Evolutionary conservation across 2,888 invertebrate genomes (phyloP), one percentile per base, ranked within the genome.

Genomic region (Colostygia pectinataria): DNA sequence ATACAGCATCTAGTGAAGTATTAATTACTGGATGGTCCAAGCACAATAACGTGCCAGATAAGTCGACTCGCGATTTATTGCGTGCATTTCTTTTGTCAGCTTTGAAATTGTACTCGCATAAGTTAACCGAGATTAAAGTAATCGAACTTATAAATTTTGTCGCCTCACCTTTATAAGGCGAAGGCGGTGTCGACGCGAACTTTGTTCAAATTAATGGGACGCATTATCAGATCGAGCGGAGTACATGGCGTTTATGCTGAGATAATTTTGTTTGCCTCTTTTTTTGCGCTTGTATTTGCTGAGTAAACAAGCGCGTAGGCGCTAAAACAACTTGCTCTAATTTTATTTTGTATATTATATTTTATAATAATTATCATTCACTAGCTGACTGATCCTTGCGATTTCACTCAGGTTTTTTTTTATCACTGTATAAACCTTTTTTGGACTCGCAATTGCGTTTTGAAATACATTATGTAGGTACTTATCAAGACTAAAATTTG

Each of bases 111-210:
- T 89, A 88, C 83, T 85, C 90, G 90, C 90, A 90, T 90, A 90
- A 89, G 90, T 90, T 89, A 90, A 77, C 83, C 80, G 83, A 90
- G 90, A 90, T 90, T 90, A 90, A 89, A 90, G 86, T 90, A 90
- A 90, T 90, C 90, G 90, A 90, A 90, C 90, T 89, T 90, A 90
- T 90, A 90, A 90, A 90, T 90, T 90, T 89, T 89, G 90, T 90
- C 90, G 85, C 80, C 86, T 90, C 89, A 90, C 87, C 89, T 90
- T 82, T 88, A 85, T 85, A 88, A 80, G 87, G 85, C 77, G 80
- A 77, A 76, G 80, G 80, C 80, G 82, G 77, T 84, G 89, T 87
- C 87, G 90, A 88, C 90, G 88, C 86, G 81, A 85, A 88, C 89
- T 88, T 85, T 83, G 87, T 83, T 83, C 84, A 85, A 88, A 90